phyloP scores from a whole-genome alignment of 1,140 invertebrate genomes.

The Heterodera schachtii region DNA sequence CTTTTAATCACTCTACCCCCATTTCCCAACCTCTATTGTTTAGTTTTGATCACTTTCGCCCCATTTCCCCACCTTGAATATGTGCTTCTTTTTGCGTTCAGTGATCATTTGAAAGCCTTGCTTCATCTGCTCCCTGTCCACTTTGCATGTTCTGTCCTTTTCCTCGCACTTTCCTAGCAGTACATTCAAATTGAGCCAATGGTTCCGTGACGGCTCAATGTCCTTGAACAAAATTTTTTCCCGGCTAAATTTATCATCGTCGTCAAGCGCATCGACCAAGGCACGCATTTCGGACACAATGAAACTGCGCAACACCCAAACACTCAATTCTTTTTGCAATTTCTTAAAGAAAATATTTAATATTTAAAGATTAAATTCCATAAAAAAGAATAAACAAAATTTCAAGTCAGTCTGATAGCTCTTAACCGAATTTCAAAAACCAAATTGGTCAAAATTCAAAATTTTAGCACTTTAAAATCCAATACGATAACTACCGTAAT shows the following conservation, averaged over 20 bases:
- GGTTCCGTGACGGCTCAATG: neutral
- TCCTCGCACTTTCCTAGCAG: neutral
- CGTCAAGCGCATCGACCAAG: neutral
- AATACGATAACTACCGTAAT: too few species aligned
- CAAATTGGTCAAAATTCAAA: too few species aligned
- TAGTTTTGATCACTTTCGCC: too few species aligned
- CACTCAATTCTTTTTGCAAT: neutral
- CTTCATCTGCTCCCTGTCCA: neutral
- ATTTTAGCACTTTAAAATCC: too few species aligned
- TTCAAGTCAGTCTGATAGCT: too few species aligned
- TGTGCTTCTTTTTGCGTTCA: neutral
- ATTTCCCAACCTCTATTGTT: too few species aligned
- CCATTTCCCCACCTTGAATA: neutral
- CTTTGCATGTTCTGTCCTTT: neutral
- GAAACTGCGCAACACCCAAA: neutral
- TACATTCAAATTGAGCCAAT: neutral
- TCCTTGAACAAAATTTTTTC: neutral
- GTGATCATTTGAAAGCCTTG: neutral
- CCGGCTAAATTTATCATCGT: neutral
- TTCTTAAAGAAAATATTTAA: too few species aligned
- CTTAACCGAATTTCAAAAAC: too few species aligned
- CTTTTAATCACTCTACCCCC: too few species aligned
- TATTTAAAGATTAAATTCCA: too few species aligned
- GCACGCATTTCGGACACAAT: neutral
- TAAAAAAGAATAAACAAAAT: too few species aligned